Conservation (phyloP, 2,113 vertebrate species). For the Equus quagga region DNA sequence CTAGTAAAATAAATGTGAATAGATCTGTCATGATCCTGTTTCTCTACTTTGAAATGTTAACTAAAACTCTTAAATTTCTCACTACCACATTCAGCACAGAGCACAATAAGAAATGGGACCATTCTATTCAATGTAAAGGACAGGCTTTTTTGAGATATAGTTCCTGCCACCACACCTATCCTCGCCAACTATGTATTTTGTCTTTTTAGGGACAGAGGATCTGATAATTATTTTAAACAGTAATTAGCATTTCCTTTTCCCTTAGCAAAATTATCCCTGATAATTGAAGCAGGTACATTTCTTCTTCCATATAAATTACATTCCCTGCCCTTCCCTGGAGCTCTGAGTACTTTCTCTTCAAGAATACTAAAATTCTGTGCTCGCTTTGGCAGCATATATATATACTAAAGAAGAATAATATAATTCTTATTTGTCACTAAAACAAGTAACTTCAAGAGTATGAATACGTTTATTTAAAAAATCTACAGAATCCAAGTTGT, state of each 20-base stretch:
- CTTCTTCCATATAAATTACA: neutral
- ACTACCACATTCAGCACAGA: neutral
- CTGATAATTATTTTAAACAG: neutral
- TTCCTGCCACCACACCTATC: neutral
- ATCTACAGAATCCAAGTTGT: neutral
- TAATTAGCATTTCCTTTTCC: neutral
- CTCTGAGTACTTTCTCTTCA: neutral
- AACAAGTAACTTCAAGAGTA: neutral
- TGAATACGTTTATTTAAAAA: neutral
- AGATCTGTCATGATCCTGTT: neutral
- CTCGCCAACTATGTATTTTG: neutral
- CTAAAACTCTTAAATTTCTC: neutral
- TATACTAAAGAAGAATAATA: neutral
- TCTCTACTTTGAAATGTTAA: slow-evolving; percentile 31
- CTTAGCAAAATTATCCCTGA: neutral
- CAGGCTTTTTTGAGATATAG: neutral
- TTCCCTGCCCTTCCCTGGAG: neutral
- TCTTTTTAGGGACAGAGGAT: neutral
- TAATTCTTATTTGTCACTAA: neutral
- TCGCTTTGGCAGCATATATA: neutral
- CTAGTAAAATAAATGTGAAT: neutral
- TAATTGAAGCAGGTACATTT: neutral
- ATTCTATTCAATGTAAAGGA: neutral
- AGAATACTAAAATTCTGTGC: neutral
- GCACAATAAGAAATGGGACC: neutral